Evolutionary conservation across 2,797 vertebrate species (phyloP), one percentile per base, ranked within the genome.

Genomic region (Atherinosoma microstoma): DNA sequence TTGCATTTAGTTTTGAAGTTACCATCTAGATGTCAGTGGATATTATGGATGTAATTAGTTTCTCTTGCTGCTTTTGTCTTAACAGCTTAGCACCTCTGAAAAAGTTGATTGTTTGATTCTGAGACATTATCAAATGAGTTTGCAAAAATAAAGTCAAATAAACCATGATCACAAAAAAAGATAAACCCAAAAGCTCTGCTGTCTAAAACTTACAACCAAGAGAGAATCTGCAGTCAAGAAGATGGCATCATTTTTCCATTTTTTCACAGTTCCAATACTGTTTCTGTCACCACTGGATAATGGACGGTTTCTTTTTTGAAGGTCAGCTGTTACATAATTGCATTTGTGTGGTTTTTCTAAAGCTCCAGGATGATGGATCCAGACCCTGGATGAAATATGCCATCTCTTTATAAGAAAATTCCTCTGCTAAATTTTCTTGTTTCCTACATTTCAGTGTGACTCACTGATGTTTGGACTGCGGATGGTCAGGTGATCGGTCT

Each of bases 391-490:
- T 66, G 4, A 1, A 38, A 53, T 22, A 1, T 32, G 65, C 60
- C 27, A 45, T 18, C 2, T 15, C 3, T 53, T 56, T 29, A 30
- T 53, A 49, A 60, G 30, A 16, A 62, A 61, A 77, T 57, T 54
- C 51, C 32, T 47, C 16, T 51, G 47, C 30, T 56, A 1, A 32
- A 24, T 67, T 45, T 54, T 56, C 16, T 13, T 29, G 10, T 29
- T 67, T 32, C 6, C 7, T 18, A 18, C 3, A 0, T n/a, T 71
- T 34, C 20, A 7, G 16, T 4, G 53, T 10, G 18, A 91, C 96
- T 94, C 87, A 99, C 97, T 95, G 0, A 96, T 91, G 29, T 95
- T 96, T 30, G 68, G 56, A 3, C 86, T 92, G 27, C 93, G 91
- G 80, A 97, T 90, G 0, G 84, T 87, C 58, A 97, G 74, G 40